Base-by-base conservation (phyloP, 1,140 invertebrate species). In the Anoplophora glabripennis region DNA sequence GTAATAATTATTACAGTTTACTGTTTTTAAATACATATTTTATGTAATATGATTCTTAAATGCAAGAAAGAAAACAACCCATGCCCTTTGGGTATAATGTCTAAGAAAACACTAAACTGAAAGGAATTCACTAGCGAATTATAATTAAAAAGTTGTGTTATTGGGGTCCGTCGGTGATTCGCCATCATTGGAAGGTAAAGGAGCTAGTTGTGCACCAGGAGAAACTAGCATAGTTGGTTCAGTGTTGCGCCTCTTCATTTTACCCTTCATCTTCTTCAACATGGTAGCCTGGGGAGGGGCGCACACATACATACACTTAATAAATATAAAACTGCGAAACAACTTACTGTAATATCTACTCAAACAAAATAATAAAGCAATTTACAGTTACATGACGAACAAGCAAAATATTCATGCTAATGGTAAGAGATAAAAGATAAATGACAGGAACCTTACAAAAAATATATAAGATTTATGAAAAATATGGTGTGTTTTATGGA, bases 191-290 rank as follows among this genome's bases (percentile, higher is more conserved):
- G 73, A 72, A 38, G 75, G 71, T 7, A 81, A 72, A 38, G 81
- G 78, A 53, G 80, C 76, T 65, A 82, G 77, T 62, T 84, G 78
- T 37, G 81, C 77, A 53, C 82, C 75, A 76, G 87, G 81, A 5
- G 89, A 88, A 40, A 89, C 85, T 51, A 89, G 84, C 78, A 95
- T 95, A 57, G 86, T 88, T 58, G 94, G 90, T 81, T 93, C 90
- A 59, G 93, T 95, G 80, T 96, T 94, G 72, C 93, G 86, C 59
- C 93, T 83, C 81, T 93, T 94, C 84, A 96, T 94, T 84, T 95
- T 96, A 74, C 88, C 88, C 81, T 94, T 96, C 83, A 87, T 88
- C 82, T 90, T 90, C 85, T 90, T 90, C 80, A 90, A 81, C 89
- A 91, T 91, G 74, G 88, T 90, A 68, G 89, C 89, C 89, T 90